These are phyloP conservation scores for Lymantria dispar DNA, from an alignment of 2,888 invertebrate genomes.

Conservation along the genomic window DNA sequence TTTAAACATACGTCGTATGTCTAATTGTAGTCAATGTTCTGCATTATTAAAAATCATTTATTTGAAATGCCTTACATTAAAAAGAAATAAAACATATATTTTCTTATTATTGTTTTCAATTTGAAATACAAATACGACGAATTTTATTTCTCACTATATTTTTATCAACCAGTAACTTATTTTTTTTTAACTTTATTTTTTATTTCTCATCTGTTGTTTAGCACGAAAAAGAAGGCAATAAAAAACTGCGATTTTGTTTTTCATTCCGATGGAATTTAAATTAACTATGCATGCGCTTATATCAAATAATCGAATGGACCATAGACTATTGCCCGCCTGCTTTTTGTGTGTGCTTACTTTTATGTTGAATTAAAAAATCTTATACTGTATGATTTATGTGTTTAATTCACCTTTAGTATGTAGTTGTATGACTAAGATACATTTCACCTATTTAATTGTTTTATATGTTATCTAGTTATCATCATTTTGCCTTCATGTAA, in stretches of 20 bases:
- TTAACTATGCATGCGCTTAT: background rate
- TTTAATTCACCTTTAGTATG: conserved; percentile 23
- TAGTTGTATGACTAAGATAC: background rate
- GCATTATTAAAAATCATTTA: no score
- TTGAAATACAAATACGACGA: background rate
- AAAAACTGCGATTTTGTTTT: background rate
- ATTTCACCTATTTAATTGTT: background rate
- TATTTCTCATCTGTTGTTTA: background rate
- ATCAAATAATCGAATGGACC: background rate
- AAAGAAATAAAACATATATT: no score
- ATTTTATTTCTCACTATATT: background rate
- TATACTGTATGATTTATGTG: conserved; percentile 19
- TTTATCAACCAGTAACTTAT: background rate
- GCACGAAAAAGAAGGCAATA: background rate
- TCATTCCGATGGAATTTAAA: background rate
- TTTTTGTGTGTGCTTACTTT: conserved; percentile 21
- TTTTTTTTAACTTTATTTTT: background rate
- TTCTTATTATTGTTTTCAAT: no score
- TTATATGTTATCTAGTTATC: background rate
- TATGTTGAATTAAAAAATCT: conserved; percentile 26
- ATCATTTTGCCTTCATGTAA: background rate
- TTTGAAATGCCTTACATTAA: no score
- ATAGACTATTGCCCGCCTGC: conserved; percentile 6
- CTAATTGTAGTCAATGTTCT: no score
- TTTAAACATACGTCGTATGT: no score